Base-by-base conservation (phyloP, 2,113 vertebrate genomes). In the Psittacara wagleri region DNA sequence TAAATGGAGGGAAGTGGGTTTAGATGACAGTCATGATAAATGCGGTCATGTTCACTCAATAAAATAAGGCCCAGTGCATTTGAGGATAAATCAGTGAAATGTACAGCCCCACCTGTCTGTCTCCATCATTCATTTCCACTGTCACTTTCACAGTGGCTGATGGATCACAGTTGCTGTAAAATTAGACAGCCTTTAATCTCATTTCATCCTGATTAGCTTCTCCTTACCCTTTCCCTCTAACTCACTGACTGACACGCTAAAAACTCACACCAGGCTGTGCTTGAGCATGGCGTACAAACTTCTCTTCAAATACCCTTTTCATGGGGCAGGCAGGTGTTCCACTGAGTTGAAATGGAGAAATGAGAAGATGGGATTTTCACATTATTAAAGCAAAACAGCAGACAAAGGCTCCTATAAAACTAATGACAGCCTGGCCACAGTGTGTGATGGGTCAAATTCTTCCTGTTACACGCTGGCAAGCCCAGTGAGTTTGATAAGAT, bases 111-210 rank as follows among this genome's bases (percentile, higher is more conserved):
- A 99, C 99, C 99, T 99, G 99, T 99, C 99, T 99, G 99, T 99
- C 99, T 99, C 99, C 98, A 99, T 99, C 99, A 99, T 98, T 99
- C 99, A 99, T 99, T 99, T 98, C 99, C 98, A 99, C 99, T 99
- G 99, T 99, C 99, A 99, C 98, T 99, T 98, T 99, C 98, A 98
- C 98, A 98, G 98, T 98, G 98, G 98, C 99, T 99, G 99, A 99
- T 99, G 99, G 99, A 99, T 99, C 99, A 98, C 99, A 99, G 98
- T 99, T 99, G 98, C 99, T 99, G 99, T 99, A 99, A 99, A 99
- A 99, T 99, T 99, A 99, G 99, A 99, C 99, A 99, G 99, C 99
- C 98, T 99, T 99, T 99, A 99, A 99, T 99, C 99, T 99, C 98
- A 99, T 99, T 99, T 98, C 98, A 99, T 99, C 98, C 98, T 99